Base-by-base conservation (phyloP, 2,888 invertebrate species). In the Brenthis ino region DNA sequence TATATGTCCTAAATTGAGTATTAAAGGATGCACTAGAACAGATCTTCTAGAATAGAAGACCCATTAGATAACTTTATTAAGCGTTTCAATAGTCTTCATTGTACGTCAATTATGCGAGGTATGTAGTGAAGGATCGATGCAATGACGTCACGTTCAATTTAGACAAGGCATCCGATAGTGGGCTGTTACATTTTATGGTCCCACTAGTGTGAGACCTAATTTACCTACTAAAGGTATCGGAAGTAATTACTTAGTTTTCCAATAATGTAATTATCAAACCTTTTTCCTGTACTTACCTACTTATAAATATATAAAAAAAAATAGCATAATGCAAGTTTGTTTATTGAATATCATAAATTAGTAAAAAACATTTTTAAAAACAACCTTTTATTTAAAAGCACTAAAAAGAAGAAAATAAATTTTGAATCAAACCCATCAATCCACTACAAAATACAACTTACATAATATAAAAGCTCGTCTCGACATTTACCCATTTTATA, bases 141-240 rank as follows among this genome's bases (percentile, higher is more conserved):
- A 16, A 51, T 72, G 74, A 72, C 72, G 73, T 72, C 72, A 69
- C 69, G 57, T 67, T 68, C 72, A 74, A 74, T 75, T 74, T 70
- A 65, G 74, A 68, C 65, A 75, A 64, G 60, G 72, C 73, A 61
- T 64, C 58, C 57, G 67, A 68, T 56, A 65, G 68, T 72, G 65
- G 69, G 56, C 69, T 69, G 72, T 75, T 67, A 72, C 72, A 72
- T 74, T 75, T 75, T 72, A 75, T 68, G 69, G 50, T 64, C 14
- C 57, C 63, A 55, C 67, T 57, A 68, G 64, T 57, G 65, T 65
- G 16, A 28, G 16, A 33, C 8, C 54, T 20, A 60, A 66, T 50
- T 48, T 54, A 11, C 33, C n/a, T 33, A 58, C 12, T 60, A n/a
- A n/a, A 16, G 20, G 48, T 24, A 20, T 24, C 2, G 47, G 6